Base-by-base conservation (phyloP, 2,888 invertebrate species). In the Lepidochitona cinerea region DNA sequence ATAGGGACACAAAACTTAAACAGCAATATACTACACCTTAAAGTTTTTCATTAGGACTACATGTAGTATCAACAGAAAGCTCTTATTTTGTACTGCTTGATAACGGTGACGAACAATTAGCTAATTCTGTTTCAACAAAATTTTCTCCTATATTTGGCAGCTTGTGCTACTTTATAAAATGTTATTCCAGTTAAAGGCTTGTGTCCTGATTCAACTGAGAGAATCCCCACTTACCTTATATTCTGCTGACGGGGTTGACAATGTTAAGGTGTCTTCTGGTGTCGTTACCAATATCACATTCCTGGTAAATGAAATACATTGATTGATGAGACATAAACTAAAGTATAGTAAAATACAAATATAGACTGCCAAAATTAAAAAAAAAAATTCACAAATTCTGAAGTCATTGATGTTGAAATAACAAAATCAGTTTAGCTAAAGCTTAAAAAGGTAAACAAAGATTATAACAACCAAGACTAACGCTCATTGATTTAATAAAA, bases 201-300 rank as follows among this genome's bases (percentile, higher is more conserved):
- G n/a, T n/a, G n/a, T n/a, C n/a, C n/a, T n/a, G n/a, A n/a, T n/a
- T n/a, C n/a, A n/a, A n/a, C n/a, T n/a, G n/a, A n/a, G n/a, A n/a
- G 1, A 12, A 66, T 32, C 1, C 3, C 35, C 35, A 36, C 73
- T 71, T 81, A 94, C 94, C 89, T 95, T 95, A 78, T 94, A 94
- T 72, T 94, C 93, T 70, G 95, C 92, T 54, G 93, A 93, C 37
- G 91, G 91, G 14, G 96, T 94, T 23, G 93, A 91, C 29, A 97
- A 92, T 54, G 93, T 93, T 75, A 96, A 92, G 1, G 92, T 92
- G 81, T 96, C 96, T 89, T 97, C 96, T 0, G 96, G 96, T 74
- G 94, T 94, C 49, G 93, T 94, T 18, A 97, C 76, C 18, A 81
- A 79, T 35, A 90, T 84, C 3, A 81, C 79, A 77, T 88, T 85